Evolutionary conservation across 2,113 vertebrate species (phyloP), one percentile per base, ranked within the genome.

Genomic region (Neolamprologus sp.): DNA sequence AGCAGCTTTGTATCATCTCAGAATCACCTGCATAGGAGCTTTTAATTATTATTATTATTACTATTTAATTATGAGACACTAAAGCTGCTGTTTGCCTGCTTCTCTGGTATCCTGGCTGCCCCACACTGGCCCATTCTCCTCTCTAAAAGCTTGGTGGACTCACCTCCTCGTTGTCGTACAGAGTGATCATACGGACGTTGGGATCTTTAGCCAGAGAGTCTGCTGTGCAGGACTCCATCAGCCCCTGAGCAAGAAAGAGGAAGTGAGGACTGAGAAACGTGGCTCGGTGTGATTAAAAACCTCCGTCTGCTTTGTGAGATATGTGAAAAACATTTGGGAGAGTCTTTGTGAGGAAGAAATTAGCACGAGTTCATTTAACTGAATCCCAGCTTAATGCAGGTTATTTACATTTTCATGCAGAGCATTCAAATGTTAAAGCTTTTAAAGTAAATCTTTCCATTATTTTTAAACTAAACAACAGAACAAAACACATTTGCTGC

Each of bases 161-260:
- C 89, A 98, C 99, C 97, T 99, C 98, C 88, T 99, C 99, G 0
- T 99, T 98, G 96, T 99, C 99, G 1, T 98, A 99, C 21, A 99
- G 97, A 0, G 97, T 96, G 4, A 99, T 93, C 97, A 99, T 95
- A 79, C 99, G 97, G 87, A 99, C 89, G 0, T 99, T 98, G 68
- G 98, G 89, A 4, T 99, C 98, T 49, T 88, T 84, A 26, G 90
- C 92, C 80, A 99, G 96, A 54, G 98, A 97, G 7, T 94, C 95
- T 53, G 95, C 95, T 0, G 88, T 82, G 3, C 97, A 98, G 1
- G 99, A 98, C 35, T 97, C 96, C 9, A 98, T 90, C 94, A 99
- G 95, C 3, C 95, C 98, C 99, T 99, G 94, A 49, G 63, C 6
- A 12, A 53, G 71, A 7, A 26, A 40, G 19, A 37, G 6, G 9